Evolutionary conservation across 2,888 invertebrate genomes (phyloP).

Genomic region (Phortica magna): DNA sequence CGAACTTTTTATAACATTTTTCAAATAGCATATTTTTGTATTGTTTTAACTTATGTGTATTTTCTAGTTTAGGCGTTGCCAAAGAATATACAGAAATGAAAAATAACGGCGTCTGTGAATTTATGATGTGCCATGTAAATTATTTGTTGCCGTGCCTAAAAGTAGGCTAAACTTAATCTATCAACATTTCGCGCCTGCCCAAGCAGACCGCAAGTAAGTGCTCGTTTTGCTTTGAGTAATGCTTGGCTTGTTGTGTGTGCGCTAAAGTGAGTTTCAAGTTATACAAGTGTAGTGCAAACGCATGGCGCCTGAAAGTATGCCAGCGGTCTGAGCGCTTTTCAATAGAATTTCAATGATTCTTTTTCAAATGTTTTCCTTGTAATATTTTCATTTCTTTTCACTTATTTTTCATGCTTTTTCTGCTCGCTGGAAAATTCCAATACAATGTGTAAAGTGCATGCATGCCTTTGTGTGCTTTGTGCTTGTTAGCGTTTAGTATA

Average conservation of each 20-base stretch:
- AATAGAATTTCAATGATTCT: background rate
- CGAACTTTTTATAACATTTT: background rate
- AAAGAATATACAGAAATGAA: background rate
- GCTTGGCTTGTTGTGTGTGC: background rate
- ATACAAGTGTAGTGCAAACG: background rate
- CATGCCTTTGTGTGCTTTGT: background rate
- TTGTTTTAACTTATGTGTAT: background rate
- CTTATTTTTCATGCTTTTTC: slow-evolving; percentile 9
- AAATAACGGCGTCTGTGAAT: slow-evolving; percentile 4
- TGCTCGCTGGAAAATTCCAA: background rate
- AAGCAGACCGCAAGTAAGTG: background rate
- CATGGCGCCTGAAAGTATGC: slow-evolving; percentile 11
- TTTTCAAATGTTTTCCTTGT: background rate
- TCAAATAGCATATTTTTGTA: background rate
- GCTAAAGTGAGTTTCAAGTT: background rate
- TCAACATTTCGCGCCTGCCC: background rate
- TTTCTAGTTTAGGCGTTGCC: background rate
- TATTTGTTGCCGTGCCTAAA: slow-evolving; percentile 7
- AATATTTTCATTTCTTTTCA: background rate
- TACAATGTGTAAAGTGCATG: background rate
- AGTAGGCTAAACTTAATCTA: slow-evolving; percentile 24
- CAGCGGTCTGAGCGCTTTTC: background rate
- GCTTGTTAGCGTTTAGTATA: background rate
- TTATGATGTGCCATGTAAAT: background rate
- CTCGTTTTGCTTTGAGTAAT: background rate